Conservation (phyloP, 2,113 vertebrate genomes). For the Antennarius striatus region DNA sequence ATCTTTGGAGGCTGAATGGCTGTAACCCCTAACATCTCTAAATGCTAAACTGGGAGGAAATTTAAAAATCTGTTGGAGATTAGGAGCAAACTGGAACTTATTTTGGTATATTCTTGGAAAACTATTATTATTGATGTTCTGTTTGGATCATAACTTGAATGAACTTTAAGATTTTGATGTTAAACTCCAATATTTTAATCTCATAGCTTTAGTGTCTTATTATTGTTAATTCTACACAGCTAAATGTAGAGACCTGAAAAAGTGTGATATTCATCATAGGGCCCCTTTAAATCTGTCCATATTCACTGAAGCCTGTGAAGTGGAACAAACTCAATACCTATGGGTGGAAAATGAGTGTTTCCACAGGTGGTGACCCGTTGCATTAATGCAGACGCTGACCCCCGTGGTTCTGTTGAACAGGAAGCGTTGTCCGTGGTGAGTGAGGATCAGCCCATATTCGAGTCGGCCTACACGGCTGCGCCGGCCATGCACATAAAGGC, state of each 20-base stretch:
- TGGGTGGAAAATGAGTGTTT: slow-evolving; percentile 22
- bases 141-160: too few relatives aligned
- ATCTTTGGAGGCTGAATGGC: too few relatives aligned
- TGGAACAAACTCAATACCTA: background rate
- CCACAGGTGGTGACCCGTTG: slow-evolving; percentile 23
- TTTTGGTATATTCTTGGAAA: background rate
- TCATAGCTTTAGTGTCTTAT: background rate
- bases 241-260: too few relatives aligned
- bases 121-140: background rate
- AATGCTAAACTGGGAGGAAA: too few relatives aligned
- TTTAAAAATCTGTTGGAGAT: too few relatives aligned
- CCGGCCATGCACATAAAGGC: slow-evolving; percentile 81
- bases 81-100: background rate
- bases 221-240: background rate
- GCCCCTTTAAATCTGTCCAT: background rate
- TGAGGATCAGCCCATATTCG: slow-evolving; percentile 84
- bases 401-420: slow-evolving; percentile 61
- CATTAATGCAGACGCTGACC: slow-evolving; percentile 30
- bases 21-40: too few relatives aligned
- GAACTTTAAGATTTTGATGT: background rate
- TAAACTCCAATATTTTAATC: background rate
- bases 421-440: slow-evolving; percentile 86
- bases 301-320: background rate
- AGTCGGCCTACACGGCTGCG: slow-evolving; percentile 72
- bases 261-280: too few relatives aligned